Evolutionary conservation across 2,888 invertebrate genomes (phyloP), one percentile per base, ranked within the genome.

Genomic region (Lasioglossum leucozonium): DNA sequence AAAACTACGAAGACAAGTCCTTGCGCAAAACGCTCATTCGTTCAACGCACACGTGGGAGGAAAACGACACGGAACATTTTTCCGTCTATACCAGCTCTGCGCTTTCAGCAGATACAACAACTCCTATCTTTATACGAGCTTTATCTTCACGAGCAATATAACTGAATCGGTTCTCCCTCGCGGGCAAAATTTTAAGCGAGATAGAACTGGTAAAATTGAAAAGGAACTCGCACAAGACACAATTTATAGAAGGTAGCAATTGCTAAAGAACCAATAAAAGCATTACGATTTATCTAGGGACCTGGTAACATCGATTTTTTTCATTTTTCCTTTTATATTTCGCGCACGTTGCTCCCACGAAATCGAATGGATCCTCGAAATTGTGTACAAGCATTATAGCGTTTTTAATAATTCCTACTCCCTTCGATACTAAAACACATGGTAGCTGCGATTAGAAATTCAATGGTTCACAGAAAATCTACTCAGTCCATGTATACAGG

Each of bases 81-180:
- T 79, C 74, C 51, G 22, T n/a, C 37, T 85, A 82, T 79, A 72
- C 72, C 72, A 55, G 72, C 65, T 34, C 1, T 72, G 69, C 69
- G 72, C 72, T 79, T 82, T 77, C 84, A 84, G 74, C 77, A 74
- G 74, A 83, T 80, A 47, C 67, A 75, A 67, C 34, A 67, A 73
- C 71, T 75, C 80, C 74, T 84, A 84, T 78, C 72, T 85, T 79
- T 75, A 80, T 84, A 84, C 74, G 30, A 55, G 73, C 34, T 80
- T 80, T 85, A 80, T 84, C 77, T 77, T 77, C 85, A 40, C 77
- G 74, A 30, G 47, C 76, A 75, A 80, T 82, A 82, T 75, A 82
- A 85, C 77, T 37, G 71, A 69, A 85, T 82, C 82, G 72, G 47
- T 85, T 58, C 58, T 72, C 51, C 34, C 44, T 74, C 73, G 72